phyloP scores from a whole-genome alignment of 2,113 vertebrate species.

The Cynocephalus volans region DNA sequence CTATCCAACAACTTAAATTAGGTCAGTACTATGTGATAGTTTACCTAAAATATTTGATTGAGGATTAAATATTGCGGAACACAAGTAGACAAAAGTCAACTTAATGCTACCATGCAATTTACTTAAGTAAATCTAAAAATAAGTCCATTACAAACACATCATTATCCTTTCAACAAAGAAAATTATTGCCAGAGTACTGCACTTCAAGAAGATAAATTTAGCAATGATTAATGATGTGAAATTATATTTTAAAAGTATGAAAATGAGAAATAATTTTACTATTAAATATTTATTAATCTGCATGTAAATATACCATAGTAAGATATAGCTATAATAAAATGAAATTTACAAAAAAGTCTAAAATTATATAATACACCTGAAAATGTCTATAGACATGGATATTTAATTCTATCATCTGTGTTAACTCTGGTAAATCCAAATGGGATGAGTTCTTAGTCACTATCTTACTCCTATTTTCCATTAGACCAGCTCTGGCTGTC shows the following conservation, averaged over 20 bases:
- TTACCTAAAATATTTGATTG: neutral
- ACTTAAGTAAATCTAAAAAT: neutral
- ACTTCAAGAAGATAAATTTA: neutral
- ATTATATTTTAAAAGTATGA: neutral
- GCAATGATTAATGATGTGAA: neutral
- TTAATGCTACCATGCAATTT: neutral
- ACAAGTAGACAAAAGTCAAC: neutral
- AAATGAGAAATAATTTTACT: neutral
- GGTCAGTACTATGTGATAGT: neutral
- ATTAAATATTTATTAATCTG: neutral
- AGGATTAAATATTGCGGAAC: neutral
- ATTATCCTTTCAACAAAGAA: neutral
- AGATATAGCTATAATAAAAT: neutral
- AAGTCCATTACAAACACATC: neutral
- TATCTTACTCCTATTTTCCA: neutral
- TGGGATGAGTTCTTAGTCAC: neutral
- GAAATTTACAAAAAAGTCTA: neutral
- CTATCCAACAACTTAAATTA: neutral
- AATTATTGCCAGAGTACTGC: neutral
- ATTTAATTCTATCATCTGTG: neutral
- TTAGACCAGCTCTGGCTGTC: neutral
- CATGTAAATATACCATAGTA: neutral
- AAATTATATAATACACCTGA: neutral
- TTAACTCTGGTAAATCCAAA: neutral
- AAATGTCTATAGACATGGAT: neutral